Percentiles rank a stretch among this genome's conserved stretches.
These are phyloP conservation scores for Neopelma chrysocephalum DNA, from an alignment of 2,797 vertebrate genomes.

Conservation along the genomic window DNA sequence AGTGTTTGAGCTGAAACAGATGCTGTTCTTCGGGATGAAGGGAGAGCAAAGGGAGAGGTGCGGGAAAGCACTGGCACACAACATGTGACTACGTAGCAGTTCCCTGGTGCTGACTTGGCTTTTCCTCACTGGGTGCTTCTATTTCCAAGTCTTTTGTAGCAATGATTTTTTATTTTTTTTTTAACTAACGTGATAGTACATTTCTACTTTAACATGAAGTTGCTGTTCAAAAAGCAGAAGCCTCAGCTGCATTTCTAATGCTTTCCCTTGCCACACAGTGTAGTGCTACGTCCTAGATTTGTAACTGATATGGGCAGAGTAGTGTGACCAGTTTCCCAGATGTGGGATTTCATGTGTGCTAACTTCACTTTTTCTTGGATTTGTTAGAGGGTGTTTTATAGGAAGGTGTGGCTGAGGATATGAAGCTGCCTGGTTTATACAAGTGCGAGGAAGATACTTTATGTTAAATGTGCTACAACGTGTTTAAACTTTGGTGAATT, in stretches of 20 bases:
- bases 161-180: not conserved
- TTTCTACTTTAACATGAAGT: not conserved
- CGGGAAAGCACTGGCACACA: fast-evolving
- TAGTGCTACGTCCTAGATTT: not conserved
- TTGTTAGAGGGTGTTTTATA: not conserved
- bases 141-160: not conserved
- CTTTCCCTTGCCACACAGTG: not conserved
- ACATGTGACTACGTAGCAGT: not conserved
- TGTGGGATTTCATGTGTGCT: not conserved
- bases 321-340: not conserved
- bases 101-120: not conserved
- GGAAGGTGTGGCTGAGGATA: not conserved
- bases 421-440: not conserved
- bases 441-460: not conserved
- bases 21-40: not conserved
- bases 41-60: not conserved
- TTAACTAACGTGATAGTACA: not conserved
- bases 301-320: not conserved
- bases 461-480: not conserved
- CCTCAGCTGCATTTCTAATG: not conserved
- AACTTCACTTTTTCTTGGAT: not conserved
- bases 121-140: not conserved
- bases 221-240: not conserved
- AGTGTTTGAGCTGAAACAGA: slow-evolving; percentile 33
- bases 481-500: not conserved